Base-by-base conservation (phyloP, 2,888 invertebrate genomes). In the Chrysomela aeneicollis region DNA sequence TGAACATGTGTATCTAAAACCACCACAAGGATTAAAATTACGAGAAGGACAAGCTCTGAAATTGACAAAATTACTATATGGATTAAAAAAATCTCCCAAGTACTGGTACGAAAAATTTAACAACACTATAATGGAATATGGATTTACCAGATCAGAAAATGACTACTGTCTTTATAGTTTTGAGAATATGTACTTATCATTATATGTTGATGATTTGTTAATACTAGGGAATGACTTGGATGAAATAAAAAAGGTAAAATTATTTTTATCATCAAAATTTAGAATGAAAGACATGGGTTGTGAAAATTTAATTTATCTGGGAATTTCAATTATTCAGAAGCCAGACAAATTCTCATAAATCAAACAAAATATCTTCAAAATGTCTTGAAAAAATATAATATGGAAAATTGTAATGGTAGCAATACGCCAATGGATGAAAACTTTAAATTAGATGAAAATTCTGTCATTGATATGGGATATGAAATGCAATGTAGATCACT, bases 401-500 rank as follows among this genome's bases (percentile, higher is more conserved):
- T 54, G 61, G 53, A 53, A 42, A 61, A 52, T 53, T 62, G 62
- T 54, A 57, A 62, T 18, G 22, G 10, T 17, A 6, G 46, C 50
- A 30, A 59, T 32, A 49, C 50, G 17, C 59, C 59, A 1, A 59
- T 59, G 59, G 59, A 59, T 10, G 59, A 49, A 12, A 59, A 59
- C 12, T 59, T 59, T 30, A 50, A 55, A 55, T 18, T 55, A 55
- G 18, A 35, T 18, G 35, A 37, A 18, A 37, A 18, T 19, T 37
- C 17, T 17, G 37, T 55, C 19, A 42, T 30, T 55, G n/a, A 55
- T 4, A 37, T 42, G 32, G 10, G 10, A 55, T 55, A 55, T 55
- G 55, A 55, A 55, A 55, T 21, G 55, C 35, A 55, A 59, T 47
- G 59, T 49, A 58, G 58, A 58, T 58, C 58, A 15, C 26, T 58